A percentile compares a stretch with the other conserved stretches of the same genome.
These are phyloP conservation scores for Orthosia cruda DNA, from an alignment of 2,888 invertebrate genomes.

Conservation along the genomic window DNA sequence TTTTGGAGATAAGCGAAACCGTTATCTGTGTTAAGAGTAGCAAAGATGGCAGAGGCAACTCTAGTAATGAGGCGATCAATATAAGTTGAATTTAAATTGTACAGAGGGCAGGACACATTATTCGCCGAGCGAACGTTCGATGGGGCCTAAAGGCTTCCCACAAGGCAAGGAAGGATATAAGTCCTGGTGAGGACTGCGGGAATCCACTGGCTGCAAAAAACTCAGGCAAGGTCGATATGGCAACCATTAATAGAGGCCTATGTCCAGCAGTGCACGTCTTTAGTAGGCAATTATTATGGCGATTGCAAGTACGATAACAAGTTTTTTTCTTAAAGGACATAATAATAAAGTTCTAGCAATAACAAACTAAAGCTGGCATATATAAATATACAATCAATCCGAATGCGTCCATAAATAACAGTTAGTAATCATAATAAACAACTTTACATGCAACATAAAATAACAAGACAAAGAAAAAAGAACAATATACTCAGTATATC, in stretches of 20 bases:
- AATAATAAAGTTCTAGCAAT: too few species aligned
- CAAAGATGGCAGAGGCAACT: background rate
- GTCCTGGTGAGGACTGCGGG: too few species aligned
- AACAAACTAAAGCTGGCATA: background rate
- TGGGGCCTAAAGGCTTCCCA: too few species aligned
- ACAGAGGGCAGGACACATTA: background rate
- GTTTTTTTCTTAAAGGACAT: too few species aligned
- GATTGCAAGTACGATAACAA: too few species aligned
- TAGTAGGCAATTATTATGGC: too few species aligned
- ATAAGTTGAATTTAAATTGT: too few species aligned
- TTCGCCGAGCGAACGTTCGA: background rate
- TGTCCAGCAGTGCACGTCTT: too few species aligned
- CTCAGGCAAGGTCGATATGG: too few species aligned
- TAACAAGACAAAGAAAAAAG: constrained; percentile 10
- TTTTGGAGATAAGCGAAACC: background rate
- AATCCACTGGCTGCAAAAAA: too few species aligned
- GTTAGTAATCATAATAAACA: constrained; percentile 23
- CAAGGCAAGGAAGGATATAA: too few species aligned
- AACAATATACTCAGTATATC: constrained; percentile 18
- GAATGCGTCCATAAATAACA: background rate
- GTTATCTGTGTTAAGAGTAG: background rate
- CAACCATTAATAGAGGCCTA: too few species aligned
- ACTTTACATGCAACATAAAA: background rate
- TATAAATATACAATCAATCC: background rate
- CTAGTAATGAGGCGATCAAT: background rate